A percentile compares a stretch with the other conserved stretches of the same genome.
phyloP scores from a whole-genome alignment of 2,888 invertebrate species.

The Euclidia mi region DNA sequence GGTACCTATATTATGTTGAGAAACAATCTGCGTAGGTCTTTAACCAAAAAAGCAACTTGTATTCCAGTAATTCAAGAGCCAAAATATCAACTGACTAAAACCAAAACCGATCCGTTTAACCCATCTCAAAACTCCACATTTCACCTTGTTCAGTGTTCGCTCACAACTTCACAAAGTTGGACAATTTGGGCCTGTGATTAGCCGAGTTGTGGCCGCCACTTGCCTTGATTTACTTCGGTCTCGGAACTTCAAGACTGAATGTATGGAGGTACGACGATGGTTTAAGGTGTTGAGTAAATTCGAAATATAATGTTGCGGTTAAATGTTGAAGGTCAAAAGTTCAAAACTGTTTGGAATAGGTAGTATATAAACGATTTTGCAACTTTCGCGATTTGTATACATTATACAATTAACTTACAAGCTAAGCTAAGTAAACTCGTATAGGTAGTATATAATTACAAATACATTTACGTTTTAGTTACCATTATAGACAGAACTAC shows the following conservation, averaged over 20 bases:
- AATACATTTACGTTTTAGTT: too few relatives aligned
- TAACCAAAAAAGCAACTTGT: too few relatives aligned
- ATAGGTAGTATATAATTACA: too few relatives aligned
- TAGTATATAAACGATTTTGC: too few relatives aligned
- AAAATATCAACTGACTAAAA: background rate
- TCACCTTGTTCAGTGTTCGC: conserved; percentile 26
- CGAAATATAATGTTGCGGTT: background rate
- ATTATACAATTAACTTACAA: too few relatives aligned
- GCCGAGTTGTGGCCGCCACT: conserved; percentile 51
- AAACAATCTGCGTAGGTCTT: too few relatives aligned
- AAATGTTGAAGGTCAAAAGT: background rate
- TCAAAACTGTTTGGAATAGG: background rate
- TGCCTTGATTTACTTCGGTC: conserved; percentile 44
- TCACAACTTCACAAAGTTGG: conserved; percentile 50
- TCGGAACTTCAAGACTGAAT: conserved; percentile 11
- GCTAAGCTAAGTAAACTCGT: too few relatives aligned
- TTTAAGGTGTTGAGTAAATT: conserved; percentile 9
- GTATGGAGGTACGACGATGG: conserved; percentile 12
- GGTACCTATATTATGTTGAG: too few relatives aligned
- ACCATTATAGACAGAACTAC: too few relatives aligned
- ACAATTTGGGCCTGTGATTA: conserved; percentile 56
- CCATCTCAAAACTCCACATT: conserved; percentile 5
- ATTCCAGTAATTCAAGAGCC: too few relatives aligned
- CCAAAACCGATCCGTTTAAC: conserved; percentile 6
- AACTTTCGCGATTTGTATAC: too few relatives aligned